Evolutionary conservation across 2,113 vertebrate genomes (phyloP).

Genomic region (Lucifuga dentata): DNA sequence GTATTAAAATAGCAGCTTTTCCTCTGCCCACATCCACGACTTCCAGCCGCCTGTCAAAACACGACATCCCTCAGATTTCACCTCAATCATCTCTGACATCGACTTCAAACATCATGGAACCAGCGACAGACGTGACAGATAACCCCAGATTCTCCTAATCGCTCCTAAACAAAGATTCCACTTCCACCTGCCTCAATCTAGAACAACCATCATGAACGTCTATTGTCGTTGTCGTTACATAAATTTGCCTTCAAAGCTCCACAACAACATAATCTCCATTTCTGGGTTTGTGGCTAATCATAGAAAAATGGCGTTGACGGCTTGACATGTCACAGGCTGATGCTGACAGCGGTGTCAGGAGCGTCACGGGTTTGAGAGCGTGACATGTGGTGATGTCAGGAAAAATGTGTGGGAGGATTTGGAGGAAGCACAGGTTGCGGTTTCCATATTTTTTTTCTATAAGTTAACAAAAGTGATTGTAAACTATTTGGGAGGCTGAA

Average conservation of each 20-base stretch:
- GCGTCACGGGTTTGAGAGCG: constrained; percentile 43
- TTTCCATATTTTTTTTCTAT: constrained; percentile 37
- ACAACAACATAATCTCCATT: not conserved
- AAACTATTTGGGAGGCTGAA: constrained; percentile 5
- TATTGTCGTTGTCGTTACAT: not conserved
- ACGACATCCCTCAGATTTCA: constrained; percentile 24
- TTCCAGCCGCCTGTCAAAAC: constrained; percentile 35
- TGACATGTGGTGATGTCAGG: constrained; percentile 43
- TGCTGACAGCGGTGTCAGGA: constrained; percentile 48
- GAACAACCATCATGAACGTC: not conserved
- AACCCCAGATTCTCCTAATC: constrained; percentile 1
- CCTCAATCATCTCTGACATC: constrained; percentile 33
- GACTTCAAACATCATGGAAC: constrained; percentile 34
- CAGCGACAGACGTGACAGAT: constrained; percentile 17
- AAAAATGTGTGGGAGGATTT: constrained; percentile 56
- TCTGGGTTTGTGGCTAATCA: constrained; percentile 54
- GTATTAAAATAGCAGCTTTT: constrained; percentile 24
- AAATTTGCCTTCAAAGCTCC: constrained; percentile 20
- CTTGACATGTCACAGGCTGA: constrained; percentile 42
- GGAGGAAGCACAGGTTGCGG: constrained; percentile 25
- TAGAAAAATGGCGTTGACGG: constrained; percentile 42
- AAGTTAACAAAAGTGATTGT: constrained; percentile 7
- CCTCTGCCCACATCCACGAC: not conserved
- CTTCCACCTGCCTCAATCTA: not conserved
- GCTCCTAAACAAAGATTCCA: not conserved